Evolutionary conservation across 2,113 vertebrate genomes (phyloP), one percentile per base, ranked within the genome.

Genomic region (Nannobrachium achirus): DNA sequence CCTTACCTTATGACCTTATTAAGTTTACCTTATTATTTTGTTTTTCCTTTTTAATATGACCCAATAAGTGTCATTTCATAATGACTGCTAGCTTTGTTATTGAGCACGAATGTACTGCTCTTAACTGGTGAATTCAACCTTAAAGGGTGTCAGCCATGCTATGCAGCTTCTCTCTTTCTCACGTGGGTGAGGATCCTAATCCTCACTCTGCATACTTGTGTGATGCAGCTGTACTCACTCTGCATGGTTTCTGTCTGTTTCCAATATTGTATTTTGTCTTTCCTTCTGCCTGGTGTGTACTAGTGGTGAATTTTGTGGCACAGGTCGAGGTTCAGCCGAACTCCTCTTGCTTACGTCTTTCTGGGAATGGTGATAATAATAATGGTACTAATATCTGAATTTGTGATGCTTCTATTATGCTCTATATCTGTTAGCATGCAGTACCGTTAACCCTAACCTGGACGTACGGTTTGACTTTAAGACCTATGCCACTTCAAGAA

Each of bases 261-360:
- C 20, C 16, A 49, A 61, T 62, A 40, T 72, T 42, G n/a, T 51
- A 56, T 75, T 74, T 4, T 25, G 20, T 19, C 56, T 19, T 73
- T 81, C 49, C 71, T 77, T 82, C 55, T 57, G 33, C 40, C 55
- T 73, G 75, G 20, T 16, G 8, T 59, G 51, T 16, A 57, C 33
- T n/a, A 73, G 16, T 80, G 60, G 77, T 40, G 74, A 15, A 62
- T 19, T 61, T 53, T 69, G 65, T 83, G 78, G 79, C 80, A 86
- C 65, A 18, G 84, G 88, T 71, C 80, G 81, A 62, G 61, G 78
- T 82, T 86, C 41, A 85, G 76, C 68, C 18, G 33, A 59, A 10
- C 6, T 74, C 51, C 1, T 44, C 44, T 25, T 52, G 38, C 48
- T 66, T 72, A 8, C 15, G 33, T 40, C 48, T 25, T 38, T 11